Conservation (phyloP, 2,113 vertebrate species). For the Rhinoderma darwinii region DNA sequence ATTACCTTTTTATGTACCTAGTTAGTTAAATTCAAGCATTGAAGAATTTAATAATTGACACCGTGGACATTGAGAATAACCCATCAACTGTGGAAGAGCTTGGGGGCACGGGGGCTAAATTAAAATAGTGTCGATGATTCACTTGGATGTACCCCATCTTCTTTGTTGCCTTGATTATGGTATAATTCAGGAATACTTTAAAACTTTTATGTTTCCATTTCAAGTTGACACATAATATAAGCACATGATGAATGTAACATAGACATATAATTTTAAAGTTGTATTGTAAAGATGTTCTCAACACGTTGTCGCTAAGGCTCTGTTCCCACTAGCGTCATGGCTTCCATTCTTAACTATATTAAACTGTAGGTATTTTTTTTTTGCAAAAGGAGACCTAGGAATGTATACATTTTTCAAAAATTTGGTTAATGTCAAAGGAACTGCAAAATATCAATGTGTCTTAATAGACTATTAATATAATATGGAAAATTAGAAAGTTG, state of each 20-base stretch:
- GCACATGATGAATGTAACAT: not conserved
- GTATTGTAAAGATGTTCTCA: not conserved
- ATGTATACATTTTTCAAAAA: not conserved
- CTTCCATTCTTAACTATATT: too few relatives aligned
- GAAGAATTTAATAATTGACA: not conserved
- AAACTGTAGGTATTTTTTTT: too few relatives aligned
- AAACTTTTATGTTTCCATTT: not conserved
- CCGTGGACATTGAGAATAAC: not conserved
- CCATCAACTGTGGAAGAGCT: not conserved
- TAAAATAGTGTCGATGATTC: not conserved
- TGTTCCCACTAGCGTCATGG: too few relatives aligned
- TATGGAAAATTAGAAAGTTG: too few relatives aligned
- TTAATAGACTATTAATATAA: too few relatives aligned
- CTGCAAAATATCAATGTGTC: too few relatives aligned
- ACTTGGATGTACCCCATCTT: not conserved
- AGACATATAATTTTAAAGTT: not conserved
- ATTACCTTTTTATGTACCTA: not conserved
- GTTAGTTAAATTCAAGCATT: not conserved
- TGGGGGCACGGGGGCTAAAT: not conserved
- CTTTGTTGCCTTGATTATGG: not conserved
- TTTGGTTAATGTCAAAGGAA: not conserved
- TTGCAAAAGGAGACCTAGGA: not conserved
- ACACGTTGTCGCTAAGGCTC: too few relatives aligned
- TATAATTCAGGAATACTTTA: not conserved
- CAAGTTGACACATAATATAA: not conserved